A percentile compares a stretch with the other conserved stretches of the same genome.
phyloP scores from a whole-genome alignment of 2,113 vertebrate species.

The Salvelinus fontinalis region DNA sequence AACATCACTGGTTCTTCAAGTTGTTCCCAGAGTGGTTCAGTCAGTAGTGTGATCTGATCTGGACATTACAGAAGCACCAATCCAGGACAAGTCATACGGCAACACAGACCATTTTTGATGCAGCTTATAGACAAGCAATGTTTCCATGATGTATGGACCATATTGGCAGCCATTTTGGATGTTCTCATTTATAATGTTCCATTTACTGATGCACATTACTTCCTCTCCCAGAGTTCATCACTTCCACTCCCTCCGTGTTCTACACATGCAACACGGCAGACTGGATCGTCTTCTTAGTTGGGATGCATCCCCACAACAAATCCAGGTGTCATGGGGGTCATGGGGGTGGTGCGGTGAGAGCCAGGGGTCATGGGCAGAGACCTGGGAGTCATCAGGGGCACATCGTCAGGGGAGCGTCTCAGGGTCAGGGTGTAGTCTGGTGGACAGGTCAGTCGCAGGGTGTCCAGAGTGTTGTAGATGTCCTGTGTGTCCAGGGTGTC shows the following conservation, averaged over 20 bases:
- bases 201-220: slow-evolving; percentile 62
- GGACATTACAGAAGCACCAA: slow-evolving; percentile 20
- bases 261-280: slow-evolving; percentile 62
- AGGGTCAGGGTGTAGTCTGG: slow-evolving; percentile 93
- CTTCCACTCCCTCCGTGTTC: slow-evolving; percentile 36
- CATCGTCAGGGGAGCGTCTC: slow-evolving; percentile 90
- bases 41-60: slow-evolving; percentile 30
- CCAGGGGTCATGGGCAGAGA: slow-evolving; percentile 70
- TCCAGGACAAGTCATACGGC: too few relatives aligned
- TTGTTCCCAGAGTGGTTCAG: slow-evolving; percentile 40
- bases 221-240: slow-evolving; percentile 44
- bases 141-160: neutral
- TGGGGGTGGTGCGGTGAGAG: slow-evolving; percentile 69
- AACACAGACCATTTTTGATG: too few relatives aligned
- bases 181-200: slow-evolving; percentile 32
- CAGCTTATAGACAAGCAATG: neutral
- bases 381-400: slow-evolving; percentile 89
- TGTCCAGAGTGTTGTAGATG: slow-evolving; percentile 78
- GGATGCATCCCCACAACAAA: slow-evolving; percentile 83
- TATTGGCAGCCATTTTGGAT: neutral
- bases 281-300: neutral
- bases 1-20: slow-evolving; percentile 87
- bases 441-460: slow-evolving; percentile 86
- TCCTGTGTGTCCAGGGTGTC: slow-evolving; percentile 72
- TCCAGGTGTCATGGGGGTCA: slow-evolving; percentile 85